Conservation (phyloP, 2,888 invertebrate genomes). For the Nephrotoma guestfalica region DNA sequence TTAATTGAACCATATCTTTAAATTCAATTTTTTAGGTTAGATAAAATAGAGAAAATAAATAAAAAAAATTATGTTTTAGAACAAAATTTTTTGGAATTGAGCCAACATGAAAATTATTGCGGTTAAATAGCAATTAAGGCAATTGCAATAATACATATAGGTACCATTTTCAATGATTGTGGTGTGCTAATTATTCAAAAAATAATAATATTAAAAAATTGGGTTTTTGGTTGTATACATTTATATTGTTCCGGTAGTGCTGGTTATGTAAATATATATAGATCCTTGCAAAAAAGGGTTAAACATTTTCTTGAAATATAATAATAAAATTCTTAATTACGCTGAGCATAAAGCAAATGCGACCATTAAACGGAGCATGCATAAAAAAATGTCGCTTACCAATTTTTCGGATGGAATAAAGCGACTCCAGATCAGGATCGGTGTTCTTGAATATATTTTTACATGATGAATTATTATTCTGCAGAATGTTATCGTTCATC, state of each 20-base stretch:
- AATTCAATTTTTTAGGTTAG: not conserved
- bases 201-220: not conserved
- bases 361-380: not conserved
- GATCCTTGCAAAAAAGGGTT: not conserved
- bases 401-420: conserved; percentile 53
- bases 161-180: not conserved
- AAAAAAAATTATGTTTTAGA: not conserved
- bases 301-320: not conserved
- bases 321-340: not conserved
- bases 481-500: not conserved
- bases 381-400: not conserved
- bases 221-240: not conserved
- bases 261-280: not conserved
- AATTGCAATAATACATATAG: not conserved
- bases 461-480: conserved; percentile 1
- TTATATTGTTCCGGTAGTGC: not conserved
- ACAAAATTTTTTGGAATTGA: not conserved
- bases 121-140: not conserved
- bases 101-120: not conserved
- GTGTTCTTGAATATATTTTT: conserved; percentile 28
- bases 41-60: conserved; percentile 1
- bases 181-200: not conserved
- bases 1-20: conserved; percentile 34
- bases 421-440: conserved; percentile 49
- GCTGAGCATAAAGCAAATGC: not conserved